Conservation (phyloP, 2,797 vertebrate genomes). For the Anisognathus igniventris region DNA sequence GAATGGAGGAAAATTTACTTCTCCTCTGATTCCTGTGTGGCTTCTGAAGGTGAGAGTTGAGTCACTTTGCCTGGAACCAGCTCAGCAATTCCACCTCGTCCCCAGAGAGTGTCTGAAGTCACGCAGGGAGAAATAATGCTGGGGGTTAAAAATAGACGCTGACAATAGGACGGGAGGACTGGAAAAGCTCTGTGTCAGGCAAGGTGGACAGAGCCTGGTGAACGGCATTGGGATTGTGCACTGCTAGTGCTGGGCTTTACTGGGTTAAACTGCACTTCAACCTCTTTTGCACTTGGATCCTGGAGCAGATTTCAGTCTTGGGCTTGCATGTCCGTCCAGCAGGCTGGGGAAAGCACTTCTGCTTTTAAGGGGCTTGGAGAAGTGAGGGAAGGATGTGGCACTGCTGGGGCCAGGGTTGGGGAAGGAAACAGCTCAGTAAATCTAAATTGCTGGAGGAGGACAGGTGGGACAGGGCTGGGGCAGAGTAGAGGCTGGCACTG, state of each 20-base stretch:
- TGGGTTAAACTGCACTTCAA: not conserved
- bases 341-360: not conserved
- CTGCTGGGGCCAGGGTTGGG: not conserved
- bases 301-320: not conserved
- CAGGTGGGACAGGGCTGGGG: not conserved
- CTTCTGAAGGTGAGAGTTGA: conserved; percentile 42
- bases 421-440: not conserved
- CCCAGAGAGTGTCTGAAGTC: conserved; percentile 24
- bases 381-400: not conserved
- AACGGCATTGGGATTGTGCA: not conserved
- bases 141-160: conserved; percentile 55
- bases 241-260: not conserved
- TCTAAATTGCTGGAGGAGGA: not conserved
- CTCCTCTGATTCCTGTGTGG: not conserved
- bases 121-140: conserved; percentile 34
- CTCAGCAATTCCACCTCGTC: conserved; percentile 47
- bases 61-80: conserved; percentile 43
- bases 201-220: not conserved
- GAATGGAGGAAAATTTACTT: not conserved
- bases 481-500: not conserved
- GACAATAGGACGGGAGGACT: conserved; percentile 20
- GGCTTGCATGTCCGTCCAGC: not conserved
- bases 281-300: not conserved
- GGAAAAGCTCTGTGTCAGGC: not conserved
- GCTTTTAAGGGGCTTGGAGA: not conserved